phyloP scores from a whole-genome alignment of 2,113 vertebrate genomes.

The Erinaceus europaeus region DNA sequence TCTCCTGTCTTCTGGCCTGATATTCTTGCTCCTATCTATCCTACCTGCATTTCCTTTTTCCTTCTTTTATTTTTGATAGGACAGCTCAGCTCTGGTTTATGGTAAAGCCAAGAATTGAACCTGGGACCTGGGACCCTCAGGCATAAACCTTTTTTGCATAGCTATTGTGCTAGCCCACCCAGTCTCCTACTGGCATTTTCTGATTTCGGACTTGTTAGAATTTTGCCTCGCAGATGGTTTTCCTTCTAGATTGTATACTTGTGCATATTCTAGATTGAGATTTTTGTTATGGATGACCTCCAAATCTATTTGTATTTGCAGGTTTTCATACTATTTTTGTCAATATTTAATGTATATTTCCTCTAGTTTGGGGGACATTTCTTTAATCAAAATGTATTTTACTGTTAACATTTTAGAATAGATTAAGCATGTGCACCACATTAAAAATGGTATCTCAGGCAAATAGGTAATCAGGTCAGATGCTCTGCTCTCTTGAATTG shows the following conservation, averaged over 20 bases:
- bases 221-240: neutral
- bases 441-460: neutral
- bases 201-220: neutral
- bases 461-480: neutral
- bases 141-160: no score
- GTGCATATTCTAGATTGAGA: neutral
- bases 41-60: no score
- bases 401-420: neutral
- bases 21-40: no score
- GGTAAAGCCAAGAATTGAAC: no score
- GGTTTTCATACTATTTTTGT: neutral
- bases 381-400: neutral
- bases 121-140: no score
- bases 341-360: neutral
- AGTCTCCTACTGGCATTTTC: neutral
- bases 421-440: neutral
- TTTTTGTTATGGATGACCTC: neutral
- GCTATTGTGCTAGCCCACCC: no score
- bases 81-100: no score
- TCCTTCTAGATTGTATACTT: neutral
- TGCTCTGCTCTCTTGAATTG: neutral
- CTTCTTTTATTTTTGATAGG: no score
- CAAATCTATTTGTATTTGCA: neutral
- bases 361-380: neutral
- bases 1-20: no score